These are phyloP conservation scores for Chaetops frenatus DNA, from an alignment of 2,113 vertebrate genomes.

Conservation along the genomic window DNA sequence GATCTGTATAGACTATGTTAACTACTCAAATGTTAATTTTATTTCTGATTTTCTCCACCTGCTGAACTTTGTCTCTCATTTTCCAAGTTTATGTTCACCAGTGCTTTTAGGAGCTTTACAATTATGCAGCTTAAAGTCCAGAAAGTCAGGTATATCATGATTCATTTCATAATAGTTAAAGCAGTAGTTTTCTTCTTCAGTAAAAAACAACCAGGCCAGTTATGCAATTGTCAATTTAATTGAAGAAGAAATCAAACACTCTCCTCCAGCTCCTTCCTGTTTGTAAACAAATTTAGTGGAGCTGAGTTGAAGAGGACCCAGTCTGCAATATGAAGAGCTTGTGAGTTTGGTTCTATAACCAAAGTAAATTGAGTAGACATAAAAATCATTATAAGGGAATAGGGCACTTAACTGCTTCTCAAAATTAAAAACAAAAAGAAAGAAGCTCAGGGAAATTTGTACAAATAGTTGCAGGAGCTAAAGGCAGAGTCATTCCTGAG, in stretches of 20 bases:
- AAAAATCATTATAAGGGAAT: slow-evolving; percentile 7
- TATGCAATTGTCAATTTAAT: slow-evolving; percentile 20
- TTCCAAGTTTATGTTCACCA: not conserved
- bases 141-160: not conserved
- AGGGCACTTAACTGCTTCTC: not conserved
- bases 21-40: not conserved
- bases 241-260: not conserved
- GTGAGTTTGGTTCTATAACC: not conserved
- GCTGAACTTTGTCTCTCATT: not conserved
- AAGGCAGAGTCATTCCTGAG: not conserved
- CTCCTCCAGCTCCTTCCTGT: not conserved
- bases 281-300: slow-evolving; percentile 11
- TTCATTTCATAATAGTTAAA: not conserved
- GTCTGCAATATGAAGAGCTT: slow-evolving; percentile 2
- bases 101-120: not conserved
- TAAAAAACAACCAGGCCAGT: not conserved
- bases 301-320: not conserved
- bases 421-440: not conserved
- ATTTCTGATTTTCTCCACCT: not conserved
- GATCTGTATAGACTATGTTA: not conserved
- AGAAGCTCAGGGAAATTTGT: not conserved
- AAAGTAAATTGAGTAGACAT: not conserved
- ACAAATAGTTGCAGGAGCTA: not conserved
- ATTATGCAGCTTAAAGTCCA: not conserved
- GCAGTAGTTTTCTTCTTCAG: not conserved